Evolutionary conservation across 2,797 vertebrate species (phyloP), one percentile per base, ranked within the genome.

Genomic region (Perodicticus potto): DNA sequence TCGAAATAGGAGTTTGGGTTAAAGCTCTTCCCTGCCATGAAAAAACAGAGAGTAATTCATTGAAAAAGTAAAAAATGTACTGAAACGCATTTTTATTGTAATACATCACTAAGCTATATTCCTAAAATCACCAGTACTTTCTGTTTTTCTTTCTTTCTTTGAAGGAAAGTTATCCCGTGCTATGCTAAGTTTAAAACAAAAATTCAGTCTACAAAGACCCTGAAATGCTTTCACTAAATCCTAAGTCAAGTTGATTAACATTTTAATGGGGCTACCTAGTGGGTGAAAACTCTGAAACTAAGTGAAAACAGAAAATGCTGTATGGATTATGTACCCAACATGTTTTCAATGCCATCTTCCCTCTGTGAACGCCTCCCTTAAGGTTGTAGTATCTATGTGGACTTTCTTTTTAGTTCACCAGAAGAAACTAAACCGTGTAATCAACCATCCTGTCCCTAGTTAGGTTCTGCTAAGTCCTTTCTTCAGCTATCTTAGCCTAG

Each of bases 21-120:
- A 99, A 96, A 98, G 97, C 89, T 98, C 97, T 96, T 98, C 98
- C 98, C 98, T 98, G 97, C 89, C 97, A 97, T 34, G 57, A 97
- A 97, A 98, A 97, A 96, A 97, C 70, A 98, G 72, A 97, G 37
- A 97, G 34, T 69, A 97, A 74, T 92, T 90, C 72, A 93, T 32
- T 81, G 19, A 55, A 77, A 86, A 88, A 82, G 5, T 34, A 86
- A 86, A 89, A 32, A 77, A 59, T n/a, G 13, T 72, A 23, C 45
- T 73, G 37, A 95, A 63, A 92, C 43, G 17, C 2, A 93, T 16
- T 93, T 92, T 27, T 85, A 23, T 61, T 91, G 10, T 55, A 76
- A 82, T 69, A 72, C 0, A 74, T 40, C 25, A 25, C n/a, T 57
- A 93, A 90, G 10, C 67, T 86, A 65, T 81, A 16, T 53, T 72